Evolutionary conservation across 2,888 invertebrate genomes (phyloP), one percentile per base, ranked within the genome.

Genomic region (Muscina levida): DNA sequence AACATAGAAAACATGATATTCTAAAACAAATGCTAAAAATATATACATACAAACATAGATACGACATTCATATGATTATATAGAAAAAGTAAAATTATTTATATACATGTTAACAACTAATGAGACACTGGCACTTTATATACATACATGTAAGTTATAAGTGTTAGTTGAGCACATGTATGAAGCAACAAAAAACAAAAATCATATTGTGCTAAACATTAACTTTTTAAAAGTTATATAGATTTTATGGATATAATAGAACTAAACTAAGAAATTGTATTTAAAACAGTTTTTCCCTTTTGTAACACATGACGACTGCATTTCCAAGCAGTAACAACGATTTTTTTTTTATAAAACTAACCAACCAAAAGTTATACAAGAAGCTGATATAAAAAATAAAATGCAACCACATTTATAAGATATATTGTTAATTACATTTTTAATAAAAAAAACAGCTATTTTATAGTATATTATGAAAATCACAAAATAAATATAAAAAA

Each of bases 1-100:
- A 76, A 44, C 67, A 31, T 67, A 62, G 51, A 71, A 24, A 31
- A 66, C 44, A 59, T 26, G 48, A 42, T 8, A 72, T 17, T 19
- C 5, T 10, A 22, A 77, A 13, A 8, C 8, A 3, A 17, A 24
- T 17, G 57, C n/a, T n/a, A n/a, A n/a, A n/a, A 56, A 22, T 8
- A 24, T 11, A 22, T 26, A 46, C 13, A 56, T 17, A 13, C n/a
- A 57, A n/a, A n/a, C n/a, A n/a, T n/a, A n/a, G n/a, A n/a, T n/a
- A n/a, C n/a, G n/a, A n/a, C n/a, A n/a, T n/a, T n/a, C n/a, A n/a
- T n/a, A n/a, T n/a, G n/a, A n/a, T n/a, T n/a, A n/a, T n/a, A n/a
- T n/a, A n/a, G n/a, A n/a, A n/a, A n/a, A n/a, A n/a, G n/a, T n/a
- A n/a, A n/a, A n/a, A n/a, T n/a, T n/a, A n/a, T n/a, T n/a, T n/a